phyloP scores from a whole-genome alignment of 2,113 vertebrate genomes.

The Pluvialis apricaria region DNA sequence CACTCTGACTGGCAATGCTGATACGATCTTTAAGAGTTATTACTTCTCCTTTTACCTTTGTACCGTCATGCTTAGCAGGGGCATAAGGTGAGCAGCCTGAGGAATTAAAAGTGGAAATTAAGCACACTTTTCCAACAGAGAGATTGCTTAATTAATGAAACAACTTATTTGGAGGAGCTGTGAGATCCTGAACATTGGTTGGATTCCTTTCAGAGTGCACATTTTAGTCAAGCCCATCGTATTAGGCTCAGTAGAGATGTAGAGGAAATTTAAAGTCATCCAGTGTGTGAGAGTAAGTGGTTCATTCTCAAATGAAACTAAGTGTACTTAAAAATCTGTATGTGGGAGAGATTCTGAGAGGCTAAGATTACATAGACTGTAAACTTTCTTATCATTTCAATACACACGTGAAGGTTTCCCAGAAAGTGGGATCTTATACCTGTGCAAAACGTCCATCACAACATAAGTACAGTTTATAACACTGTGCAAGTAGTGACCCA shows the following conservation, averaged over 20 bases:
- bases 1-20: neutral
- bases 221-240: neutral
- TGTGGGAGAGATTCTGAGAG: neutral
- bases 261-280: neutral
- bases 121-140: neutral
- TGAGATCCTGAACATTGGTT: neutral
- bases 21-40: neutral
- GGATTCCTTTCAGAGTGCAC: neutral
- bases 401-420: neutral
- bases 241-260: neutral
- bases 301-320: neutral
- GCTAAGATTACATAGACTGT: neutral
- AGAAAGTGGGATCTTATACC: neutral
- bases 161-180: neutral
- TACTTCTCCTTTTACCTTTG: neutral
- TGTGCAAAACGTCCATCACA: neutral
- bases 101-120: constrained; percentile 6
- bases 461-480: rapidly evolving
- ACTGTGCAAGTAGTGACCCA: neutral
- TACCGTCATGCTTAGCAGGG: neutral
- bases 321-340: neutral
- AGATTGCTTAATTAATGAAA: neutral
- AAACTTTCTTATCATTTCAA: neutral
- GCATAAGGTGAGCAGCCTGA: neutral
- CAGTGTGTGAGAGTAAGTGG: neutral